Evolutionary conservation across 1,140 invertebrate species (phyloP).

Genomic region (Drosophila repleta): DNA sequence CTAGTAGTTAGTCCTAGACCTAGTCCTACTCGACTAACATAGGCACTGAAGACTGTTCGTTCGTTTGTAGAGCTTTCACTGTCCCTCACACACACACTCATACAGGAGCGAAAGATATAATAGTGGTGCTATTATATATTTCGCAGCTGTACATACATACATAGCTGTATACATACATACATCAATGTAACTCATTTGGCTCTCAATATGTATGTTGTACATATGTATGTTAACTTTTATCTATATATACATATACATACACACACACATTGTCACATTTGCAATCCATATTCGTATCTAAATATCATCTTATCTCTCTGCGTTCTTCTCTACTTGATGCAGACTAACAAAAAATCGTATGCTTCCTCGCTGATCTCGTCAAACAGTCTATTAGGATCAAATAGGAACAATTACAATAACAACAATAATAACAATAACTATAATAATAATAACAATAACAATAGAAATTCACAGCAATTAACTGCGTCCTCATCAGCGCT

Average conservation of each 20-base stretch:
- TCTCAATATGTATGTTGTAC: conserved; percentile 9
- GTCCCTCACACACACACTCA: conserved; percentile 5
- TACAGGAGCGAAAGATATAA: not conserved
- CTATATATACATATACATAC: not conserved
- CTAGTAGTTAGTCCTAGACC: too few relatives aligned
- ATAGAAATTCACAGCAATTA: conserved; percentile 65
- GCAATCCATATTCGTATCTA: conserved; percentile 53
- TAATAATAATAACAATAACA: conserved; percentile 30
- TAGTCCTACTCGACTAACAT: too few relatives aligned
- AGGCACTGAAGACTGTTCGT: too few relatives aligned
- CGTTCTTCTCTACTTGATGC: conserved; percentile 64
- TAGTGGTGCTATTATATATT: too few relatives aligned
- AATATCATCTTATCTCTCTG: conserved; percentile 54
- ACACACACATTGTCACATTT: conserved; percentile 19
- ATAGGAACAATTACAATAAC: conserved; percentile 66
- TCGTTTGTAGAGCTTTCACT: conserved; percentile 6
- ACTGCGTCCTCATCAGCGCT: conserved; percentile 61
- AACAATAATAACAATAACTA: conserved; percentile 23
- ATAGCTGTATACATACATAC: conserved; percentile 4
- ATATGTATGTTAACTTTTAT: conserved; percentile 3
- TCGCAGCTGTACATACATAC: conserved; percentile 7
- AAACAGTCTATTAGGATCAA: conserved; percentile 83
- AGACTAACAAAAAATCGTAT: conserved; percentile 84
- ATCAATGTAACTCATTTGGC: conserved; percentile 10
- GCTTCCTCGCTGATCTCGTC: conserved; percentile 83